Percentiles rank a stretch among this genome's conserved stretches.
Conservation (phyloP, 2,888 invertebrate species). For the Apantesis nais region DNA sequence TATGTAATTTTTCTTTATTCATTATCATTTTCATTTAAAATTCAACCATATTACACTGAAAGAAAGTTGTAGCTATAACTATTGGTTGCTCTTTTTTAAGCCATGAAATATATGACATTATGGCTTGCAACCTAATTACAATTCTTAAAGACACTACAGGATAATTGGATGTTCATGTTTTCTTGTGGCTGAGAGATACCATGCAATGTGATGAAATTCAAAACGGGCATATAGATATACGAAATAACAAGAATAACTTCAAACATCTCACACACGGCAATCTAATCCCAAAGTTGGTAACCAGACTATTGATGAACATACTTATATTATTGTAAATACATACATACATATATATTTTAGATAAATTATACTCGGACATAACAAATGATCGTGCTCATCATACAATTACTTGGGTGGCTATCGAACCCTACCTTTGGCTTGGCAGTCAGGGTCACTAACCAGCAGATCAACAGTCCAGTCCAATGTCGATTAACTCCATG, state of each 20-base stretch:
- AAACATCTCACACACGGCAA: no score
- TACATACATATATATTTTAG: no score
- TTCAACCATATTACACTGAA: not conserved
- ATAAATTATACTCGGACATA: no score
- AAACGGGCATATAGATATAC: not conserved
- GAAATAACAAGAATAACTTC: no score
- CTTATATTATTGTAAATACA: no score
- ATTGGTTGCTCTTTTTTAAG: no score
- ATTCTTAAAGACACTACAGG: not conserved
- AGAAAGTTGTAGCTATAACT: not conserved
- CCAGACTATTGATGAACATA: no score
- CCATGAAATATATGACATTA: not conserved
- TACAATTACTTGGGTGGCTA: no score
- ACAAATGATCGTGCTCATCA: no score
- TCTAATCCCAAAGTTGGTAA: no score
- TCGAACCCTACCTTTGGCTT: no score
- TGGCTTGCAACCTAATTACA: not conserved
- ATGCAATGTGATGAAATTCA: not conserved
- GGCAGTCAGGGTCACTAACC: not conserved
- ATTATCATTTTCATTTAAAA: not conserved
- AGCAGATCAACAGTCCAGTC: not conserved
- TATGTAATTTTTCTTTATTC: no score
- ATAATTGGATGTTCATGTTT: not conserved
- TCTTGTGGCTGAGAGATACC: not conserved
- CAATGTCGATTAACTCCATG: not conserved